Base-by-base conservation (phyloP, 2,797 vertebrate species). In the Luscinia luscinia region DNA sequence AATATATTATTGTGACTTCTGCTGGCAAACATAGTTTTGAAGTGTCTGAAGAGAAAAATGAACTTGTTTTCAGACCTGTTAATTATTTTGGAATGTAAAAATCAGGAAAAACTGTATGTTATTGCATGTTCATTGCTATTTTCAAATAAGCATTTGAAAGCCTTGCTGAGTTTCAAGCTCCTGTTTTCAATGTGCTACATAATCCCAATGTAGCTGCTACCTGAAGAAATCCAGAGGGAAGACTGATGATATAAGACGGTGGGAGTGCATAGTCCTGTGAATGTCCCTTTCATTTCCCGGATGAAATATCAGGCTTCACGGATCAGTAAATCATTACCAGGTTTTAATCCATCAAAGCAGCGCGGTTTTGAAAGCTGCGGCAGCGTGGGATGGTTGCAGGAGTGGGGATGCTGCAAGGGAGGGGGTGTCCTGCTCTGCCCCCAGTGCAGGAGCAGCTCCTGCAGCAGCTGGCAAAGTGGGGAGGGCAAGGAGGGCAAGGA, bases 321-420 rank as follows among this genome's bases (percentile, higher is more conserved):
- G 74, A 46, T 82, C 84, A 92, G 45, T 84, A 82, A 87, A 89
- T 95, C 74, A 87, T 87, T 67, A 24, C 30, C 12, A 20, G 49
- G 70, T 40, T 90, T 84, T 79, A 92, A 94, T 92, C 74, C 67
- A 63, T 89, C 92, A 94, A 76, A 87, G 43, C 30, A 36, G 63
- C 0, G 1, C 0, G 0, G 63, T 49, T 49, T 28, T 76, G 85
- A 79, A 79, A 67, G 80, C 85, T 61, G 69, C 22, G 16, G 62
- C 2, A 0, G 54, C 0, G 2, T 5, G 2, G 77, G 74, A 46
- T 15, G 63, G 63, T 12, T 82, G 74, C 48, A 41, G 52, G 51
- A 73, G n/a, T 8, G 0, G 9, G 51, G 36, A 26, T 36, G 36
- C 17, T 69, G 45, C 32, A 48, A 48, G 22, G 40, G 9, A 62